These are phyloP conservation scores for Proctacanthus coquilletti DNA, from an alignment of 1,140 invertebrate genomes.

Conservation along the genomic window DNA sequence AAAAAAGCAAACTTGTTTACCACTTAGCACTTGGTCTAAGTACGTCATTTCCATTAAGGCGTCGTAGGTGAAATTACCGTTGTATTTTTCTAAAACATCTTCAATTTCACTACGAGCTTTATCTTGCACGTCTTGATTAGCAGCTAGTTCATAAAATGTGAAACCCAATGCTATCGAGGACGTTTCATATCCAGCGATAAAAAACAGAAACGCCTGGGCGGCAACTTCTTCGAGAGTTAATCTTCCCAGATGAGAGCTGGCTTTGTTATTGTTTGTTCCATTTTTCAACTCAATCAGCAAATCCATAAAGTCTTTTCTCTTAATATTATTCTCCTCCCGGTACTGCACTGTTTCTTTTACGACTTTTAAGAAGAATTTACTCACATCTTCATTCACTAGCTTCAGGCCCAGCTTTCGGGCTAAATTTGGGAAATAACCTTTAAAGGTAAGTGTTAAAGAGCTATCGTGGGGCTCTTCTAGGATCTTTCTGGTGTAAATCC, in stretches of 20 bases:
- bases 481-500: slow-evolving; percentile 20
- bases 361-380: slow-evolving; percentile 28
- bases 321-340: slow-evolving; percentile 18
- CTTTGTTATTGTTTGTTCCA: background rate
- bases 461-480: slow-evolving; percentile 13
- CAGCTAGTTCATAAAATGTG: slow-evolving; percentile 32
- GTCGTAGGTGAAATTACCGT: slow-evolving; percentile 19
- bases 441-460: slow-evolving; percentile 4
- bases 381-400: slow-evolving; percentile 25
- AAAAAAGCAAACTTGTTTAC: too few species aligned
- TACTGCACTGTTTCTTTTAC: slow-evolving; percentile 29
- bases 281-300: slow-evolving; percentile 36
- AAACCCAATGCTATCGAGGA: slow-evolving; percentile 35
- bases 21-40: slow-evolving; percentile 20
- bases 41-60: slow-evolving; percentile 24
- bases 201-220: slow-evolving; percentile 35
- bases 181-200: slow-evolving; percentile 42
- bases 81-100: slow-evolving; percentile 29
- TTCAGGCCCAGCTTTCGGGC: slow-evolving; percentile 15
- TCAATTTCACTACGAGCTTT: slow-evolving; percentile 29
- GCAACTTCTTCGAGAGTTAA: slow-evolving; percentile 13
- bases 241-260: slow-evolving; percentile 4
- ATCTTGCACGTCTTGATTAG: slow-evolving; percentile 34
- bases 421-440: slow-evolving; percentile 16
- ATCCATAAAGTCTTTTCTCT: slow-evolving; percentile 39